phyloP scores from a whole-genome alignment of 2,888 invertebrate genomes.

The Strigamia maritima region DNA sequence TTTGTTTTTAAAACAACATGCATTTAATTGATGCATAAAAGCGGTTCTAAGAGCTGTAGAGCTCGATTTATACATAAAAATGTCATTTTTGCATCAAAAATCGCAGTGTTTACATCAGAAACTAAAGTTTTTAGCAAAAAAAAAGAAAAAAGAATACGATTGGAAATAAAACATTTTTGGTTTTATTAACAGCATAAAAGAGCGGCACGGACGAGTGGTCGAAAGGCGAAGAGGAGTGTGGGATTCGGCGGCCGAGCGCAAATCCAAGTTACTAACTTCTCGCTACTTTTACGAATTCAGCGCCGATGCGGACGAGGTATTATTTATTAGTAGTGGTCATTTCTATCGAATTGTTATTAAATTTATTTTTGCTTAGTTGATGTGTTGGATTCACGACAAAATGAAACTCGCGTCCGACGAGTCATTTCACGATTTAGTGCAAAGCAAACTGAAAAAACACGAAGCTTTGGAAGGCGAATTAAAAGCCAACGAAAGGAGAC shows the following conservation, averaged over 20 bases:
- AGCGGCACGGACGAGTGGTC: conserved; percentile 71
- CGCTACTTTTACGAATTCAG: conserved; percentile 89
- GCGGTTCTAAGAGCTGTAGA: too few relatives aligned
- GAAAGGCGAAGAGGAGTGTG: conserved; percentile 68
- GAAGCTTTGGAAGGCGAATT: conserved; percentile 95
- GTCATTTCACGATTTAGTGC: conserved; percentile 84
- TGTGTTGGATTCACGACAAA: conserved; percentile 88
- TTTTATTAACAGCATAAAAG: conserved; percentile 51
- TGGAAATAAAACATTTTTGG: conserved; percentile 18
- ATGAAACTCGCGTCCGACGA: conserved; percentile 86
- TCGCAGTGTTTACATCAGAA: too few relatives aligned
- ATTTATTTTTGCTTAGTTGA: conserved; percentile 57
- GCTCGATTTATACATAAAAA: too few relatives aligned
- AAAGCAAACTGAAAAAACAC: conserved; percentile 90
- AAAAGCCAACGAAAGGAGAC: conserved; percentile 87
- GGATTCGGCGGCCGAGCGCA: conserved; percentile 66
- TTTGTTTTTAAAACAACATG: too few relatives aligned
- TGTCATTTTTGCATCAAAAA: too few relatives aligned
- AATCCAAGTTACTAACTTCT: conserved; percentile 73
- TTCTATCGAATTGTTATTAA: too few relatives aligned
- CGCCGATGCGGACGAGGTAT: conserved; percentile 79
- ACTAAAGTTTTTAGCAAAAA: too few relatives aligned
- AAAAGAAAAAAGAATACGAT: too few relatives aligned
- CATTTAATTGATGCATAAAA: too few relatives aligned
- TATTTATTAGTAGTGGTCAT: not conserved